Evolutionary conservation across 1,140 invertebrate species (phyloP).

Genomic region (Papilio helenus): DNA sequence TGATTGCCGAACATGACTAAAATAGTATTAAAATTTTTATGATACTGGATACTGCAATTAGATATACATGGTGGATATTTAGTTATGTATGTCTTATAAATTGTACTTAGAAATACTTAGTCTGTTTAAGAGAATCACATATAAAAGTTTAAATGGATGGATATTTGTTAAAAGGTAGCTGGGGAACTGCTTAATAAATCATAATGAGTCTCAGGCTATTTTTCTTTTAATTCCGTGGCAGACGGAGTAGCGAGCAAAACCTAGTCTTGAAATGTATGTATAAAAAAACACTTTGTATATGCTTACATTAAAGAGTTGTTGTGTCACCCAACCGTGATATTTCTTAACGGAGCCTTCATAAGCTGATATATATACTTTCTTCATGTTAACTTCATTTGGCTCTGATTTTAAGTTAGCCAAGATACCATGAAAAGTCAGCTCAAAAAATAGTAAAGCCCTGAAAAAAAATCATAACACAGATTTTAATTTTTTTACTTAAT

Average conservation of each 20-base stretch:
- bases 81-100: no score
- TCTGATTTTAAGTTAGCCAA: conserved; percentile 76
- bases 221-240: no score
- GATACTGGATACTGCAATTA: no score
- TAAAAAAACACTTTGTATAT: neutral
- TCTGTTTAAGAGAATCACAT: no score
- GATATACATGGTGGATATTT: no score
- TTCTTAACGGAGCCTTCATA: conserved; percentile 86
- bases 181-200: no score
- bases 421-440: conserved; percentile 84
- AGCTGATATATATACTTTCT: conserved; percentile 83
- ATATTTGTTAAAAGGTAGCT: no score
- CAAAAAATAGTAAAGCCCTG: conserved; percentile 86
- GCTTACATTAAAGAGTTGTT: conserved; percentile 86
- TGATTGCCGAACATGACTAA: neutral
- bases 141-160: no score
- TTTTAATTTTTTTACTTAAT: neutral
- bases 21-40: neutral
- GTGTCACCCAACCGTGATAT: conserved; percentile 87
- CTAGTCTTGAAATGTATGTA: no score
- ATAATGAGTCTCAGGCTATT: no score
- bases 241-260: no score
- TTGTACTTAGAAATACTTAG: no score
- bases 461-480: conserved; percentile 45
- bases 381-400: conserved; percentile 79